These are phyloP conservation scores for Harmothoe impar DNA, from an alignment of 2,888 invertebrate genomes.

Conservation along the genomic window DNA sequence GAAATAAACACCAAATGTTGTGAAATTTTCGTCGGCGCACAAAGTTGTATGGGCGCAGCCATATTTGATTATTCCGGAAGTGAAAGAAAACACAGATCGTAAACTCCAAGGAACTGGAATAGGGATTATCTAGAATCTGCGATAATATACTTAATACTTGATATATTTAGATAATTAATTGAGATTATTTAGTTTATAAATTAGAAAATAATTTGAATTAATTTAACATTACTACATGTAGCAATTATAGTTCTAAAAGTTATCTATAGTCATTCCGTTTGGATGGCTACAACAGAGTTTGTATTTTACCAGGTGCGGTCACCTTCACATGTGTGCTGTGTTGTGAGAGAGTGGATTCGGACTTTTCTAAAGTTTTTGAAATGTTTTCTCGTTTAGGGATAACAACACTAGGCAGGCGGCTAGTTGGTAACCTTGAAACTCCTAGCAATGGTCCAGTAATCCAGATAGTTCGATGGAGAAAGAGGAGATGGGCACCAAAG, in stretches of 20 bases:
- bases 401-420: neutral
- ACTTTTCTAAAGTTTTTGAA: neutral
- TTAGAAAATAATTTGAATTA: too few species aligned
- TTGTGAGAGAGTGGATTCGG: neutral
- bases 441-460: constrained; percentile 28
- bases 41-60: constrained; percentile 47
- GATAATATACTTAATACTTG: too few species aligned
- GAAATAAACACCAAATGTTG: neutral
- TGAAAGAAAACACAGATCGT: too few species aligned
- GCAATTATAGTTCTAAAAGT: too few species aligned
- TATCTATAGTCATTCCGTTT: too few species aligned
- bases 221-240: too few species aligned
- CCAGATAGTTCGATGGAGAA: constrained; percentile 74
- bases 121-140: too few species aligned
- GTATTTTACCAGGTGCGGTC: too few species aligned
- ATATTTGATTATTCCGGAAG: constrained; percentile 38
- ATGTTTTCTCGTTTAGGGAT: constrained; percentile 44
- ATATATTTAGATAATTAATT: too few species aligned
- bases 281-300: too few species aligned
- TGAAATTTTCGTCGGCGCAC: constrained; percentile 9
- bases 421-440: constrained; percentile 28
- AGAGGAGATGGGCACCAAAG: constrained; percentile 77
- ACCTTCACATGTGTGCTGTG: constrained; percentile 37
- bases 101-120: too few species aligned
- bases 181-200: too few species aligned